Percentiles rank a stretch among this genome's conserved stretches.
Conservation (phyloP, 2,888 invertebrate species). For the Oscheius onirici region DNA sequence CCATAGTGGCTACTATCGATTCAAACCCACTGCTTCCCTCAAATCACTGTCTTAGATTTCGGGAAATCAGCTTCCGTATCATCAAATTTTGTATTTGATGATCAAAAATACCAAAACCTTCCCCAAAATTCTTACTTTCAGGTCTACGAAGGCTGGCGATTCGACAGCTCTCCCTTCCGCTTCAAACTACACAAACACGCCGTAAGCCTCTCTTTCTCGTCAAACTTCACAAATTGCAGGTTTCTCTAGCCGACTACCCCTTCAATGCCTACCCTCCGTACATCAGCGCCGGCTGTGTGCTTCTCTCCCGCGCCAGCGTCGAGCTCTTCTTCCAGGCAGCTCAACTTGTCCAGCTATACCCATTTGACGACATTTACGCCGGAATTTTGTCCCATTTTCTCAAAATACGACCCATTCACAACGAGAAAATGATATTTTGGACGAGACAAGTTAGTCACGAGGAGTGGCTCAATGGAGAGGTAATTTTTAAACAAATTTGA, state of each 20-base stretch:
- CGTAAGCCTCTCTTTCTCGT: conserved; percentile 38
- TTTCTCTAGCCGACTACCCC: conserved; percentile 56
- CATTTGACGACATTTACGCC: conserved; percentile 67
- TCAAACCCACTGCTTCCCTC: no score
- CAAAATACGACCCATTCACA: conserved; percentile 40
- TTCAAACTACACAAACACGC: conserved; percentile 58
- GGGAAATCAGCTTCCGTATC: no score
- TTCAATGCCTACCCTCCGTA: conserved; percentile 68
- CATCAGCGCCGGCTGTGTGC: conserved; percentile 67
- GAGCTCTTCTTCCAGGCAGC: conserved; percentile 17
- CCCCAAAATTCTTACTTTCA: no score
- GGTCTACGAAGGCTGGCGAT: conserved; percentile 64
- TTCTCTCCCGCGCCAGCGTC: conserved; percentile 35
- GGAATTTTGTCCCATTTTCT: conserved; percentile 51
- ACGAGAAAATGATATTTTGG: conserved; percentile 51
- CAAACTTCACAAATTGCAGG: no score
- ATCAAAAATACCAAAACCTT: no score
- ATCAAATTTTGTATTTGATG: no score
- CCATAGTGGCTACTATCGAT: no score
- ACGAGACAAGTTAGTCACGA: conserved; percentile 15
- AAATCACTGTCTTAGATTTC: no score
- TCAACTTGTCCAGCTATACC: conserved; percentile 44
- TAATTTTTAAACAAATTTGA: not conserved
- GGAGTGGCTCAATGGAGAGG: conserved; percentile 31
- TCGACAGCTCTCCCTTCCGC: conserved; percentile 65